These are phyloP conservation scores for Miichthys miiuy DNA, from an alignment of 2,797 vertebrate species.

Conservation along the genomic window DNA sequence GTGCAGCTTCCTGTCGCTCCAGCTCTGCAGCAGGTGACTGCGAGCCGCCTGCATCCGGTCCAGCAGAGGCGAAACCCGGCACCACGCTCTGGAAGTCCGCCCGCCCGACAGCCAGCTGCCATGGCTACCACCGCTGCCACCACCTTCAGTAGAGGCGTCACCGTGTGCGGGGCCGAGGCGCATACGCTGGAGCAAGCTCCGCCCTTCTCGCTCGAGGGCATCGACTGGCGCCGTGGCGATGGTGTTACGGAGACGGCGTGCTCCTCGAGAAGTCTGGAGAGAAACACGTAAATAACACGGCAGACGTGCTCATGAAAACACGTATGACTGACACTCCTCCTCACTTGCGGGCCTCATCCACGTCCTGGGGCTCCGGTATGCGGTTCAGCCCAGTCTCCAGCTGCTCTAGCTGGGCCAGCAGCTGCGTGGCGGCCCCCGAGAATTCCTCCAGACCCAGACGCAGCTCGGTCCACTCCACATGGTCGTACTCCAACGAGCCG, in stretches of 20 bases:
- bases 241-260: conserved; percentile 95
- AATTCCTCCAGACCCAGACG: conserved; percentile 97
- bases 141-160: conserved; percentile 68
- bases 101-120: conserved; percentile 95
- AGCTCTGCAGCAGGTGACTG: conserved; percentile 94
- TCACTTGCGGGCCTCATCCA: conserved; percentile 93
- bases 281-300: neutral
- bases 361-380: conserved; percentile 93
- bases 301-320: neutral
- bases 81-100: conserved; percentile 97
- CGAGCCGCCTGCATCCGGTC: conserved; percentile 94
- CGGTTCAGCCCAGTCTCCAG: conserved; percentile 93
- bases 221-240: conserved; percentile 96
- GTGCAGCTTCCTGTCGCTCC: conserved; percentile 94
- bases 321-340: neutral
- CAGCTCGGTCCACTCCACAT: conserved; percentile 98
- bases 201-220: conserved; percentile 93
- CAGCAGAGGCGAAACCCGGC: conserved; percentile 93
- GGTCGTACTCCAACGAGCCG: conserved; percentile 96
- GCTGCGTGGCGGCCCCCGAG: conserved; percentile 92
- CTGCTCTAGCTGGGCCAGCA: conserved; percentile 94
- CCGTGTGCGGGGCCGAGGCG: conserved; percentile 83
- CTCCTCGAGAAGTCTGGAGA: conserved; percentile 91
- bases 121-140: conserved; percentile 84
- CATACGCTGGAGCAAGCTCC: conserved; percentile 94